Evolutionary conservation across 2,888 invertebrate genomes (phyloP), one percentile per base, ranked within the genome.

Genomic region (Oligia fasciuncula): DNA sequence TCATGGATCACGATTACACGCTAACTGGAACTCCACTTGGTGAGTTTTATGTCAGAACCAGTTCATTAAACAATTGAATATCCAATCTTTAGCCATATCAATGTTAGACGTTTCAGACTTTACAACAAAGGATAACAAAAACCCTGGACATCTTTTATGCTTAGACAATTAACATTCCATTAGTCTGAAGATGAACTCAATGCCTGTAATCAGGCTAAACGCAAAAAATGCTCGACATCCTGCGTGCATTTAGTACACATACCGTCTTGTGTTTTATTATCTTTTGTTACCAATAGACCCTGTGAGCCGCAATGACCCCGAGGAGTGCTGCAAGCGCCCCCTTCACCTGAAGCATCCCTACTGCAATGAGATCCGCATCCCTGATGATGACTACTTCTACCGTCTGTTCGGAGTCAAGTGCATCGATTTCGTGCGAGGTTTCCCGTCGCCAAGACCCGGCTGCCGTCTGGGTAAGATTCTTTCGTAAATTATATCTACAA

Each of bases 1-100:
- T 99, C 95, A 98, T 99, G 98, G 99, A 99, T 95, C 99, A 99
- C 97, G 99, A 99, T 94, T 98, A 98, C 91, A 99, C 99, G 9
- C 97, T 99, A 63, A 99, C 99, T 77, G 99, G 97, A 87, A 99
- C 99, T 49, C 98, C 99, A 67, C 97, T 99, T 85, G 99, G 99
- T 99, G 97, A 95, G 96, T 87, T 75, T 23, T 9, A n/a, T 5
- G 14, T 9, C 9, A n/a, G 14, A 23, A 72, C 29, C 4, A 46
- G 9, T 46, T 46, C 29, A 29, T 46, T 1, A 40, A 40, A 70
- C 5, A 54, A 54, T 40, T 40, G 0, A 17, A 54, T n/a, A 17
- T 54, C 14, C 35, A 54, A 40, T 40, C 9, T 23, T 23, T 5
- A 57, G 29, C 17, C 4, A n/a, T n/a, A 43, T 43, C 19, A n/a